Evolutionary conservation across 2,113 vertebrate genomes (phyloP).

Genomic region (Campylomormyrus numenius): DNA sequence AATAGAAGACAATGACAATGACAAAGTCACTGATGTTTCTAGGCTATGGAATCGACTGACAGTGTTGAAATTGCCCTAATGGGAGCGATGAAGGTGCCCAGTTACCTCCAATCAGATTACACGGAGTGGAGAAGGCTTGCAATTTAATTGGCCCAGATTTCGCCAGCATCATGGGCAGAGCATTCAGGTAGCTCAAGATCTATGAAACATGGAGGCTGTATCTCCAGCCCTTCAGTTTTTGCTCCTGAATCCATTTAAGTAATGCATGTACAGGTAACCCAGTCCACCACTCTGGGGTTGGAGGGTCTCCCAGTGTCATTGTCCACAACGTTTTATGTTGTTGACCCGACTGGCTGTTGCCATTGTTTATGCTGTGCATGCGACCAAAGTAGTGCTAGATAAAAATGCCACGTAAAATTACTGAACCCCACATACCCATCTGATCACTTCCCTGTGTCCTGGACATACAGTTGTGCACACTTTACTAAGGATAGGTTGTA

Average conservation of each 20-base stretch:
- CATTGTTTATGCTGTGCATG: not conserved
- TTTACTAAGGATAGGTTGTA: not conserved
- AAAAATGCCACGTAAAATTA: not conserved
- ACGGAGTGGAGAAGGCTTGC: too few species aligned
- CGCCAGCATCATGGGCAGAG: not conserved
- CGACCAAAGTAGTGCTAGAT: not conserved
- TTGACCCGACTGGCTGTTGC: not conserved
- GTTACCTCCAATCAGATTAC: too few species aligned
- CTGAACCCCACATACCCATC: not conserved
- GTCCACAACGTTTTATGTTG: not conserved
- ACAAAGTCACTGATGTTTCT: not conserved
- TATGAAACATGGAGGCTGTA: not conserved
- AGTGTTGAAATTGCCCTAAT: not conserved
- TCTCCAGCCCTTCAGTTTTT: not conserved
- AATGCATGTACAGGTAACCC: not conserved
- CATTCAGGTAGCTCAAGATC: not conserved
- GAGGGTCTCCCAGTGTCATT: not conserved
- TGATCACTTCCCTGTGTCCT: not conserved
- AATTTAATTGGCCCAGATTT: not conserved
- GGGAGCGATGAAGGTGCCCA: too few species aligned
- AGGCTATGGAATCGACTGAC: not conserved
- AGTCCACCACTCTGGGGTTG: not conserved
- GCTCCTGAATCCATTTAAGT: not conserved
- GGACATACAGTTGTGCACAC: not conserved
- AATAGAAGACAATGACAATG: not conserved